Evolutionary conservation across 2,888 invertebrate genomes (phyloP).

Genomic region (Caenorhabditis sp.): DNA sequence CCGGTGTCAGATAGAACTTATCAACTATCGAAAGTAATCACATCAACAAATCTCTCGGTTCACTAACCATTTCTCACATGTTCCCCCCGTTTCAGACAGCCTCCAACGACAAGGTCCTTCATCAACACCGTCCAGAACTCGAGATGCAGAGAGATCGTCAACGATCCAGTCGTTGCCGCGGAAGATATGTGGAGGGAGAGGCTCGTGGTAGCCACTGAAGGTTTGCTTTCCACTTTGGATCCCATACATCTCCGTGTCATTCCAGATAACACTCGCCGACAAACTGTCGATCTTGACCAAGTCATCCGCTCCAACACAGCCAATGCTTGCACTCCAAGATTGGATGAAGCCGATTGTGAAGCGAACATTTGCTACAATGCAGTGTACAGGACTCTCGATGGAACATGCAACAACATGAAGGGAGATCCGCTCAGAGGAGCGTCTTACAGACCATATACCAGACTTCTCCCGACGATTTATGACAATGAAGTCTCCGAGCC

Average conservation of each 20-base stretch:
- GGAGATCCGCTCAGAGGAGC: slow-evolving; percentile 94
- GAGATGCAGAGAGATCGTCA: slow-evolving; percentile 77
- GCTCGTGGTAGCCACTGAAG: slow-evolving; percentile 75
- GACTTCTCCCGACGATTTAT: slow-evolving; percentile 76
- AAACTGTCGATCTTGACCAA: slow-evolving; percentile 73
- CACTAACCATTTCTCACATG: slow-evolving; percentile 2
- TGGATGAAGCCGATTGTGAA: slow-evolving; percentile 82
- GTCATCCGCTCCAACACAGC: slow-evolving; percentile 80
- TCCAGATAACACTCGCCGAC: slow-evolving; percentile 71
- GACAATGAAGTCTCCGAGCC: slow-evolving; percentile 81
- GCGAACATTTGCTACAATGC: slow-evolving; percentile 80
- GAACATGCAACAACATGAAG: slow-evolving; percentile 93
- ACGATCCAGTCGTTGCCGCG: slow-evolving; percentile 77
- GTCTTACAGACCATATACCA: slow-evolving; percentile 88
- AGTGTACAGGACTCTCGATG: slow-evolving; percentile 89
- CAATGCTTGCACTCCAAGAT: slow-evolving; percentile 81
- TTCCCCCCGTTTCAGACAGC: slow-evolving; percentile 23
- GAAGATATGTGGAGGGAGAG: slow-evolving; percentile 78
- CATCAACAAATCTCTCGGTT: slow-evolving; percentile 17
- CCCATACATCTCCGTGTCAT: too few relatives aligned
- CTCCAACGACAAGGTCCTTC: slow-evolving; percentile 53
- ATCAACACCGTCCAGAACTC: slow-evolving; percentile 41
- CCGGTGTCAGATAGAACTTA: slow-evolving; percentile 15
- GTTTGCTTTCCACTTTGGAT: slow-evolving; percentile 40
- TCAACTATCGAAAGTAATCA: too few relatives aligned